These are phyloP conservation scores for Dromas ardeola DNA, from an alignment of 2,113 vertebrate species.

Conservation along the genomic window DNA sequence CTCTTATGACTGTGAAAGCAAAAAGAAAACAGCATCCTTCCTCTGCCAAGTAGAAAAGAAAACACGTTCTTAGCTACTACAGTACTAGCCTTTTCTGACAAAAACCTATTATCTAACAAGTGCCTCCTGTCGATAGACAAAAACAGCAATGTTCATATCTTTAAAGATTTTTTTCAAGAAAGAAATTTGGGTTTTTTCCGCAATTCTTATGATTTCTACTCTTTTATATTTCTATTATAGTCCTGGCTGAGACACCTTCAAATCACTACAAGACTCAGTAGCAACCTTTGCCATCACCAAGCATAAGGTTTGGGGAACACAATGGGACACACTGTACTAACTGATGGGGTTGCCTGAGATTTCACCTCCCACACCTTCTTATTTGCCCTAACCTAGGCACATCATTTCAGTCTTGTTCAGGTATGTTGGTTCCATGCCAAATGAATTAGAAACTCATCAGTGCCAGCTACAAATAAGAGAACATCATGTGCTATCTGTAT, in stretches of 20 bases:
- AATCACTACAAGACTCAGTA: background rate
- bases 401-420: background rate
- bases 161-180: background rate
- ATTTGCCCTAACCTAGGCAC: background rate
- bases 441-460: background rate
- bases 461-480: background rate
- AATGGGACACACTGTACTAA: background rate
- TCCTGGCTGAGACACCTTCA: background rate
- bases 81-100: background rate
- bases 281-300: background rate
- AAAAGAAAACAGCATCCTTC: background rate
- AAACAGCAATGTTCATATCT: background rate
- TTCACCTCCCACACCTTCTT: accelerated
- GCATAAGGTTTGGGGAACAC: background rate
- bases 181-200: background rate
- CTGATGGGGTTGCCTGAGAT: background rate
- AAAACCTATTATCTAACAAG: background rate
- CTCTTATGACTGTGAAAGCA: background rate
- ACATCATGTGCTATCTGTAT: background rate
- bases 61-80: background rate
- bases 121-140: background rate
- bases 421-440: background rate
- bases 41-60: background rate
- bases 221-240: background rate
- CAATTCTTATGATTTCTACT: background rate